A percentile compares a stretch with the other conserved stretches of the same genome.
These are phyloP conservation scores for Zaprionus camerounensis DNA, from an alignment of 1,140 invertebrate species.

Conservation along the genomic window DNA sequence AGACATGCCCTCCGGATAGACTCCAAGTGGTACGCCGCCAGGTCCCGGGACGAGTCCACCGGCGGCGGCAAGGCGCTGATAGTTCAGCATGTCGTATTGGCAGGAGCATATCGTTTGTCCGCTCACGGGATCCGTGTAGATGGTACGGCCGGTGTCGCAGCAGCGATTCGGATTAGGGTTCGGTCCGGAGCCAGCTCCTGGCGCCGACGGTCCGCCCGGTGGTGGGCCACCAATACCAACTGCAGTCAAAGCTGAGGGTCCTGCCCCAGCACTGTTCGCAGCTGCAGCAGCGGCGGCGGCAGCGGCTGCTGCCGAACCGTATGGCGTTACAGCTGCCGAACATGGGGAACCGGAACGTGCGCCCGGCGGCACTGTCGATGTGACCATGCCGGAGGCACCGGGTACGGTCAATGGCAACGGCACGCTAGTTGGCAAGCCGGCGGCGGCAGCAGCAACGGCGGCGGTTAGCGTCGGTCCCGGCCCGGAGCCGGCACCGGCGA, in stretches of 20 bases:
- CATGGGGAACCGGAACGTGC: constrained; percentile 85
- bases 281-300: constrained; percentile 85
- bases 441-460: constrained; percentile 73
- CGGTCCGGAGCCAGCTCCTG: constrained; percentile 27
- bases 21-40: constrained; percentile 87
- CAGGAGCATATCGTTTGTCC: constrained; percentile 97
- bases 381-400: constrained; percentile 66
- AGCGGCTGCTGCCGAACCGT: constrained; percentile 56
- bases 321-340: constrained; percentile 83
- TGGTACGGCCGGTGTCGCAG: constrained; percentile 95
- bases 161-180: constrained; percentile 87
- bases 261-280: constrained; percentile 41
- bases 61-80: constrained; percentile 90
- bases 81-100: constrained; percentile 93
- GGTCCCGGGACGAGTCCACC: constrained; percentile 85
- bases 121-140: constrained; percentile 96
- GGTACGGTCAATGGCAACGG: constrained; percentile 53
- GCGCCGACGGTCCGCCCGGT: constrained; percentile 66
- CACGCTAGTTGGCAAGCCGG: constrained; percentile 48
- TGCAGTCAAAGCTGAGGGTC: constrained; percentile 51
- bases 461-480: constrained; percentile 85
- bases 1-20: constrained; percentile 89
- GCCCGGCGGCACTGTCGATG: constrained; percentile 85
- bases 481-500: constrained; percentile 68
- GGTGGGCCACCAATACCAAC: constrained; percentile 58